phyloP scores from a whole-genome alignment of 2,113 vertebrate species.

The Brachyistius frenatus region DNA sequence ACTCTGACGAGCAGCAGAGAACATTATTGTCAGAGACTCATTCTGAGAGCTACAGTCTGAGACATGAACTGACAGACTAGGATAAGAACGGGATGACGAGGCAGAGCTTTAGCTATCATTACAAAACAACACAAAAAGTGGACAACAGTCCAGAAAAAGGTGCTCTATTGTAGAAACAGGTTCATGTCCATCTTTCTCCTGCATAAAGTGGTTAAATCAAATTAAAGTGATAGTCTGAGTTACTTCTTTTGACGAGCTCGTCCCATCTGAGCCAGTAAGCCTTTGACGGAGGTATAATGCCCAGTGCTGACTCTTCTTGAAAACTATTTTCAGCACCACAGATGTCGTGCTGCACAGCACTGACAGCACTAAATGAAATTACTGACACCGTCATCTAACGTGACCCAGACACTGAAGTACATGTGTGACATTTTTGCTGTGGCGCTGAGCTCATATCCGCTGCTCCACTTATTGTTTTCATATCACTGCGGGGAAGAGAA shows the following conservation, averaged over 20 bases:
- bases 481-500: constrained; percentile 62
- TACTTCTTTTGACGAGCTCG: background rate
- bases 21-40: constrained; percentile 16
- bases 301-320: background rate
- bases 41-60: constrained; percentile 22
- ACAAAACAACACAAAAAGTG: background rate
- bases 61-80: constrained; percentile 13
- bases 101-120: background rate
- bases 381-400: constrained; percentile 27
- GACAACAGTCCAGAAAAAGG: background rate
- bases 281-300: background rate
- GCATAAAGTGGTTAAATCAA: background rate
- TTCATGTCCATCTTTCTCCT: background rate
- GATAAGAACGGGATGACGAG: background rate
- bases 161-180: background rate
- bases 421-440: constrained; percentile 56
- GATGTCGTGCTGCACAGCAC: constrained; percentile 11
- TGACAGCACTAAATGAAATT: constrained; percentile 29
- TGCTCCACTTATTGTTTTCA: constrained; percentile 64
- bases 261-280: background rate
- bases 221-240: background rate
- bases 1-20: constrained; percentile 28
- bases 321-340: constrained; percentile 33
- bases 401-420: constrained; percentile 30
- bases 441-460: constrained; percentile 51